Conservation (phyloP, 2,113 vertebrate genomes). For the Hassar affinis region DNA sequence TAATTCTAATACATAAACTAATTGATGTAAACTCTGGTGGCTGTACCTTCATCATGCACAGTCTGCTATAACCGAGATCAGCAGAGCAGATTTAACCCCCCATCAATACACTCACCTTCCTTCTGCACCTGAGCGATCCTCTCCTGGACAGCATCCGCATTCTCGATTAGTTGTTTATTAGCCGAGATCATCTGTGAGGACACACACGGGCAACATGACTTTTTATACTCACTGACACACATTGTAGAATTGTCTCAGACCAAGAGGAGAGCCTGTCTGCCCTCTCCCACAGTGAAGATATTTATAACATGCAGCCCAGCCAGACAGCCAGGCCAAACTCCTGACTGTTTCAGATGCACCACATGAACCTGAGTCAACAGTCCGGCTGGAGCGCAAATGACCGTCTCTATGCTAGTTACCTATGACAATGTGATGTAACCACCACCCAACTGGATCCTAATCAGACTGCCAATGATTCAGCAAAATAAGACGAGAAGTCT, state of each 20-base stretch:
- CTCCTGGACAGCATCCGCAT: constrained; percentile 83
- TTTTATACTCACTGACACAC: background rate
- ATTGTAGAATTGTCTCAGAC: constrained; percentile 7
- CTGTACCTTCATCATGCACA: background rate
- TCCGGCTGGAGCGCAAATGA: background rate
- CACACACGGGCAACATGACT: constrained; percentile 10
- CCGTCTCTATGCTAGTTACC: background rate
- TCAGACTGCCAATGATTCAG: background rate
- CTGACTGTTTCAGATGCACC: constrained; percentile 35
- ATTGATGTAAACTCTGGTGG: background rate
- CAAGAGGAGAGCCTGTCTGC: constrained; percentile 33
- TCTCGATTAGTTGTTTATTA: constrained; percentile 88
- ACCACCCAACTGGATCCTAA: background rate
- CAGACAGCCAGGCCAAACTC: constrained; percentile 24
- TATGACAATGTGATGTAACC: no score
- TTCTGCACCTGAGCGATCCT: constrained; percentile 91
- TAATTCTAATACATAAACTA: background rate
- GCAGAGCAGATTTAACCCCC: background rate
- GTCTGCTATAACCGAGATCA: background rate
- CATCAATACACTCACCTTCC: constrained; percentile 66
- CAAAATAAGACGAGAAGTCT: background rate
- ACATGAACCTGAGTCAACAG: constrained; percentile 22
- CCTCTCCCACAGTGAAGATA: constrained; percentile 53
- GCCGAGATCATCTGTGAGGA: constrained; percentile 87
- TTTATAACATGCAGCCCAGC: constrained; percentile 43